Conservation (phyloP, 2,888 invertebrate genomes). For the Ophion obscuratus region DNA sequence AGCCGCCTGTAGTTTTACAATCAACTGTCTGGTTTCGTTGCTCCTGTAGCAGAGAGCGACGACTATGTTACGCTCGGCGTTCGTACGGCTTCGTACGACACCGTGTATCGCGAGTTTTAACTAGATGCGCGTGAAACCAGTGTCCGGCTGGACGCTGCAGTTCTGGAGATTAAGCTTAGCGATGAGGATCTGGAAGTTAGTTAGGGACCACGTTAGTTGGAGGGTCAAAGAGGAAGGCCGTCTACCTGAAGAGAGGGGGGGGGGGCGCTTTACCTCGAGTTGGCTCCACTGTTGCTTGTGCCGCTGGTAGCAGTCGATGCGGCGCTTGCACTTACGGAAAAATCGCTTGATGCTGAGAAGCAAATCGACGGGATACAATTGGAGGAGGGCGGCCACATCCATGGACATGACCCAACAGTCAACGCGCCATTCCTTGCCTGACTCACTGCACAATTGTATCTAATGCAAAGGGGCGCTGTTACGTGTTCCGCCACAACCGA, state of each 20-base stretch:
- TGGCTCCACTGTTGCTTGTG: slow-evolving; percentile 58
- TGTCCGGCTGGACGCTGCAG: too few relatives aligned
- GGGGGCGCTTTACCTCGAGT: too few relatives aligned
- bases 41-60: too few relatives aligned
- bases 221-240: too few relatives aligned
- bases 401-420: slow-evolving; percentile 67
- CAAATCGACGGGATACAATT: slow-evolving; percentile 52
- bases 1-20: too few relatives aligned
- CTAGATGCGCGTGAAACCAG: too few relatives aligned
- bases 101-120: too few relatives aligned
- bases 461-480: slow-evolving; percentile 16
- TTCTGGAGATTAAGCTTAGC: background rate
- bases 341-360: slow-evolving; percentile 52
- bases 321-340: slow-evolving; percentile 63
- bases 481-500: slow-evolving; percentile 19
- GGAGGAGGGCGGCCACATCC: slow-evolving; percentile 69
- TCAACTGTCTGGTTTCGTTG: too few relatives aligned
- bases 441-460: slow-evolving; percentile 60
- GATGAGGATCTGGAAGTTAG: slow-evolving; percentile 18
- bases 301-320: slow-evolving; percentile 63
- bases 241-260: too few relatives aligned
- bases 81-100: too few relatives aligned
- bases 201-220: background rate
- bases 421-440: slow-evolving; percentile 41
- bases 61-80: too few relatives aligned